A percentile compares a stretch with the other conserved stretches of the same genome.
These are phyloP conservation scores for Parnassius glacialis DNA, from an alignment of 2,888 invertebrate species.

Conservation along the genomic window DNA sequence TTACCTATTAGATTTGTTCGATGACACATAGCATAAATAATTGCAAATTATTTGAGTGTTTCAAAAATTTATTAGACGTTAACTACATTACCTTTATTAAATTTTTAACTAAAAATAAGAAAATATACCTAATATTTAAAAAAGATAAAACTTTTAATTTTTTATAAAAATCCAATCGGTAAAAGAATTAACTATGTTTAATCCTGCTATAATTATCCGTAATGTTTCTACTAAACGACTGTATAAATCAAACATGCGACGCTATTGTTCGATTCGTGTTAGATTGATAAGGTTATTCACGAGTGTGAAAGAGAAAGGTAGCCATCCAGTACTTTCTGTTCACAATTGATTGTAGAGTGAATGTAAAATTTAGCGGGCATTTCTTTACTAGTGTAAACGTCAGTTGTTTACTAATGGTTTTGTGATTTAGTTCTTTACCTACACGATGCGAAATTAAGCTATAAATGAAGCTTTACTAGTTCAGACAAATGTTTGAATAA, in stretches of 20 bases:
- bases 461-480: slow-evolving; percentile 3
- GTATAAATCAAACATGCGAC: slow-evolving; percentile 80
- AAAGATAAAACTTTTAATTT: too few species aligned
- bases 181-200: slow-evolving; percentile 58
- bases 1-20: too few species aligned
- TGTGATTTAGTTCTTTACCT: slow-evolving; percentile 25
- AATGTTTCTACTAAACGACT: slow-evolving; percentile 81
- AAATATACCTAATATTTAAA: too few species aligned
- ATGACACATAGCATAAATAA: too few species aligned
- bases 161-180: slow-evolving; percentile 8
- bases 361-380: slow-evolving; percentile 35
- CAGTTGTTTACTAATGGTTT: slow-evolving; percentile 24
- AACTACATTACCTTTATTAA: too few species aligned
- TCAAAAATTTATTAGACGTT: too few species aligned
- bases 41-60: too few species aligned
- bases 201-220: slow-evolving; percentile 76
- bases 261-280: slow-evolving; percentile 80
- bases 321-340: slow-evolving; percentile 70
- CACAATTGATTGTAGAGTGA: slow-evolving; percentile 61
- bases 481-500: not conserved
- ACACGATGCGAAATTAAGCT: slow-evolving; percentile 11
- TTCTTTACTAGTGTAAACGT: slow-evolving; percentile 26
- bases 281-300: slow-evolving; percentile 79
- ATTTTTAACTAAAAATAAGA: too few species aligned
- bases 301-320: slow-evolving; percentile 78